Conservation (phyloP, 2,113 vertebrate genomes). For the Serilophus lunatus region DNA sequence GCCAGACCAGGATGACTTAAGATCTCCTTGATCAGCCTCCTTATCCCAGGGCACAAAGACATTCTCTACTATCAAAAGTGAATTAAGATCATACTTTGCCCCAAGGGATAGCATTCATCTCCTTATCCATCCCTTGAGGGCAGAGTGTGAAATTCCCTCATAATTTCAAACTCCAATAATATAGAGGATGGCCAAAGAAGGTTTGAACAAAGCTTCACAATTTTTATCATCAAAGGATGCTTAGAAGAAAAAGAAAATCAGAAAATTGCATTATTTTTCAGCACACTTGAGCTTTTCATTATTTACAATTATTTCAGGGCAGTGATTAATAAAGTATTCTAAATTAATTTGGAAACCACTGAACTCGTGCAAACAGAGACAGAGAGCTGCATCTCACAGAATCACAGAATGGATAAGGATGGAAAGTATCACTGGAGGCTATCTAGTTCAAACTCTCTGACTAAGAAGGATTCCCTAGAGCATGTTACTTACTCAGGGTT, state of each 20-base stretch:
- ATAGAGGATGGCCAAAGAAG: neutral
- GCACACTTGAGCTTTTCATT: neutral
- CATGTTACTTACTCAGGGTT: neutral
- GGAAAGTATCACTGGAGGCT: neutral
- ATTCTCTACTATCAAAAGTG: neutral
- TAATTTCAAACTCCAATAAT: neutral
- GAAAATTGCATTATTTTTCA: neutral
- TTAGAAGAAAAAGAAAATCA: neutral
- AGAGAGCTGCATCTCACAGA: neutral
- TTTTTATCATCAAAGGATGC: neutral
- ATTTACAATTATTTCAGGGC: neutral
- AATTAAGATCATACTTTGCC: neutral
- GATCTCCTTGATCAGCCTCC: fast-evolving
- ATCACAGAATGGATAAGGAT: neutral
- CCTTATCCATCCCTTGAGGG: neutral
- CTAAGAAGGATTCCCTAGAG: neutral
- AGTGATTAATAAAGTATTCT: neutral
- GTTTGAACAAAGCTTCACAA: neutral
- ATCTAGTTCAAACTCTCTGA: neutral
- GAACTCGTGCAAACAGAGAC: neutral
- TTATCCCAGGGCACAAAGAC: neutral
- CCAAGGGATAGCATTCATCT: neutral
- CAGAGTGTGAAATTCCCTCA: neutral
- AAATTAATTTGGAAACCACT: neutral
- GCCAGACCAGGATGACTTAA: neutral